Evolutionary conservation across 2,113 vertebrate genomes (phyloP).

Genomic region (Tetrao urogallus): DNA sequence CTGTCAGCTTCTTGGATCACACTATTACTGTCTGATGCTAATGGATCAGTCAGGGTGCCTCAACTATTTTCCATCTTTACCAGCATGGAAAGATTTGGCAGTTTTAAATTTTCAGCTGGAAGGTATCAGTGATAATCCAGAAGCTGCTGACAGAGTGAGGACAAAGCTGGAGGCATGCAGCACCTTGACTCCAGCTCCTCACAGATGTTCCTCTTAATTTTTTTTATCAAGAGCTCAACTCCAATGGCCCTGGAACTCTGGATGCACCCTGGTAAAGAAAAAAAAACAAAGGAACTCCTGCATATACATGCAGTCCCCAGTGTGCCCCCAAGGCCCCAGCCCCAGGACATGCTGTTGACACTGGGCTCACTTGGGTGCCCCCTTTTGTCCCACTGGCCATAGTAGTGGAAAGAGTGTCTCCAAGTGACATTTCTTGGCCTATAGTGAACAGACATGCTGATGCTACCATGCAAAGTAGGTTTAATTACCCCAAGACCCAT

Average conservation of each 20-base stretch:
- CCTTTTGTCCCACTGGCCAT: background rate
- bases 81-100: accelerated
- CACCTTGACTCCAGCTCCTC: background rate
- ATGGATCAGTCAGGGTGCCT: background rate
- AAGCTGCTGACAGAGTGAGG: background rate
- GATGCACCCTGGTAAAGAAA: background rate
- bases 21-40: background rate
- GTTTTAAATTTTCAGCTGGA: background rate
- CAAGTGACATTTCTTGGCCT: slow-evolving; percentile 1
- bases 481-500: background rate
- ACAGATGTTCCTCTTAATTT: background rate
- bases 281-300: background rate
- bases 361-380: background rate
- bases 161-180: accelerated
- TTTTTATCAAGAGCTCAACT: background rate
- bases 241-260: background rate
- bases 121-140: background rate
- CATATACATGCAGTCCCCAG: accelerated
- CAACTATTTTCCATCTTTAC: background rate
- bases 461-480: background rate
- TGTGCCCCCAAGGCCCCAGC: background rate
- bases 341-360: background rate
- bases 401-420: background rate
- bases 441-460: background rate
- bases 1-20: background rate